Evolutionary conservation across 1,140 invertebrate species (phyloP), one percentile per base, ranked within the genome.

Genomic region (Cherax destructor): DNA sequence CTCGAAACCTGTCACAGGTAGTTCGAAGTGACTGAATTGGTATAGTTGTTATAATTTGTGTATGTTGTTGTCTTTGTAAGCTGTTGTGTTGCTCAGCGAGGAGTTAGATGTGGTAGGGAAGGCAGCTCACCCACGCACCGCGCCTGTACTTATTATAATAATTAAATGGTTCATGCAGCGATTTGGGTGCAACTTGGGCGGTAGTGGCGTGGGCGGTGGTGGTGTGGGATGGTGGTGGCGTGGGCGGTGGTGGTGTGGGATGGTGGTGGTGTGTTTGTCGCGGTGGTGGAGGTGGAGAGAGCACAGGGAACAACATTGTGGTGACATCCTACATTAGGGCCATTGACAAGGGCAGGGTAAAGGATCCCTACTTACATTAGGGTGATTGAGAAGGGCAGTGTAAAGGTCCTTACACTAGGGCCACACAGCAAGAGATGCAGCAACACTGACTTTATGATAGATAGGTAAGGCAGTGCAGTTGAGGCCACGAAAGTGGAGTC

Each of bases 91-190:
- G 79, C 49, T 52, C 79, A 18, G 79, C 52, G 49, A 81, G 13
- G 50, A 72, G 83, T 5, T 1, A 41, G 78, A 11, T 16, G 10
- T 13, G 59, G 56, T 16, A n/a, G 10, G 59, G 30, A 41, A 13
- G 30, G 56, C 16, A 21, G 74, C 47, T 16, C 30, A n/a, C 47
- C 72, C 50, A n/a, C 24, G 72, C 84, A 13, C 16, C 72, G 30
- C 84, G 50, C 84, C 74, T 49, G 72, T 21, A 18, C 74, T 77
- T 61, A 77, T 77, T 61, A 77, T 86, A 77, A 86, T 86, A 86
- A 86, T 86, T 86, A 86, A 86, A 86, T 86, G 84, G 84, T 24
- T 56, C 49, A 59, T 30, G 74, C 30, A 49, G 74, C 69, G 84
- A 78, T 86, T 86, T 86, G 84, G 84, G 65, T 77, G 21, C 65